These are phyloP conservation scores for Dendronephthya gigantea DNA, from an alignment of 64 coral and sea anemone species.

Conservation along the genomic window DNA sequence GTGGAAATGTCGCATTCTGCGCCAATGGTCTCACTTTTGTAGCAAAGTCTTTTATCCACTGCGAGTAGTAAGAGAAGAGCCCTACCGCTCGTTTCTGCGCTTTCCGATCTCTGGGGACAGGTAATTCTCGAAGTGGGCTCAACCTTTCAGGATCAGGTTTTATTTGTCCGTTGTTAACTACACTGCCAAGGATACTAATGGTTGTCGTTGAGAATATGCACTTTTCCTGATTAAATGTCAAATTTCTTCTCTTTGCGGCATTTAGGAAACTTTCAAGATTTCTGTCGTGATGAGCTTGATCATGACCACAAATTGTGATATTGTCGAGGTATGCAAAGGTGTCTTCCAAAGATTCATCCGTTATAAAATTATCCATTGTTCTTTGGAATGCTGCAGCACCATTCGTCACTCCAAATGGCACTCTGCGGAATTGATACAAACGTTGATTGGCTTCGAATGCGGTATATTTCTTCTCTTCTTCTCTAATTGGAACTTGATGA, in stretches of 20 bases:
- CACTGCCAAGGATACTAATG: background rate
- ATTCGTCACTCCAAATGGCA: background rate
- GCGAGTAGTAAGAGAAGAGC: too few species aligned
- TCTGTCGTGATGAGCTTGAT: background rate
- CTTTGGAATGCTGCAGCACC: background rate
- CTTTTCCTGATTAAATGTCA: background rate
- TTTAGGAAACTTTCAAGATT: background rate
- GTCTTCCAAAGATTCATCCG: background rate
- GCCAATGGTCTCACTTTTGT: too few species aligned
- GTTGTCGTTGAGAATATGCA: background rate
- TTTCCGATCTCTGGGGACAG: too few species aligned
- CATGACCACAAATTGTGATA: background rate
- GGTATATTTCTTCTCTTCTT: background rate
- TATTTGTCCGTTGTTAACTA: background rate
- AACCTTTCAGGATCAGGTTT: background rate
- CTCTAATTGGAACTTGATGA: background rate
- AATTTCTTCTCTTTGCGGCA: background rate
- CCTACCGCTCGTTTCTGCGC: too few species aligned
- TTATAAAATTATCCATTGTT: background rate
- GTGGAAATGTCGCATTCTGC: too few species aligned
- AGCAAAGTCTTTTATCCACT: too few species aligned
- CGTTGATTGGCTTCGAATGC: background rate
- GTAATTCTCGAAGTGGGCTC: background rate
- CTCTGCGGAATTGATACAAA: background rate
- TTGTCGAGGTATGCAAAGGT: background rate